Conservation (phyloP, 1,140 invertebrate genomes). For the Ptiloglossa arizonensis region DNA sequence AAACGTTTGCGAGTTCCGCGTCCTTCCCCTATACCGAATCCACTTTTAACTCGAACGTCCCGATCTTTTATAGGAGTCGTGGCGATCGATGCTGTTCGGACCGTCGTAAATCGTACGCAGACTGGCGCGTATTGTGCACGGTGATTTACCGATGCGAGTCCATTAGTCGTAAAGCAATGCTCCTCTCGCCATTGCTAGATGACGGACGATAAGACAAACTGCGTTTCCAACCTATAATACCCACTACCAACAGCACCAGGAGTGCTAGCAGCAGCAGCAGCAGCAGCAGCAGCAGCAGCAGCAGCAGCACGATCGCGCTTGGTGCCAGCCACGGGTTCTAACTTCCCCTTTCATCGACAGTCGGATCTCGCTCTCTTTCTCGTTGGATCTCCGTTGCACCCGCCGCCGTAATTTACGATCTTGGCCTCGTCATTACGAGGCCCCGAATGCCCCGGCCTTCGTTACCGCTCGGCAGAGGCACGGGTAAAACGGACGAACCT, state of each 20-base stretch:
- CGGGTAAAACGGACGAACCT: conserved; percentile 39
- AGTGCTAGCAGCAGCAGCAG: neutral
- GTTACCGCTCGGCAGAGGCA: conserved; percentile 39
- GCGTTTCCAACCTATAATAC: conserved; percentile 64
- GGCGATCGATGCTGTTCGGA: conserved; percentile 57
- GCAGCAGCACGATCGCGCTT: conserved; percentile 20
- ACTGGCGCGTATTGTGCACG: conserved; percentile 63
- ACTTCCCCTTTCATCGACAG: conserved; percentile 68
- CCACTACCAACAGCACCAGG: no score
- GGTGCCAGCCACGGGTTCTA: conserved; percentile 49
- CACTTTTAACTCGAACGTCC: conserved; percentile 48
- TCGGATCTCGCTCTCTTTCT: conserved; percentile 33
- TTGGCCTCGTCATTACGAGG: conserved; percentile 67
- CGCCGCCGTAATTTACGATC: conserved; percentile 70
- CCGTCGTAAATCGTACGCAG: conserved; percentile 70
- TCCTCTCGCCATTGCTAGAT: conserved; percentile 68
- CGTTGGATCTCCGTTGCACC: conserved; percentile 55
- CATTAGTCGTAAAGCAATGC: conserved; percentile 74
- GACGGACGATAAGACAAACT: conserved; percentile 71
- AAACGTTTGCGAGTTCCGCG: conserved; percentile 32
- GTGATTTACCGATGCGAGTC: conserved; percentile 75
- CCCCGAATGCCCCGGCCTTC: conserved; percentile 50
- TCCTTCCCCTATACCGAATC: conserved; percentile 24
- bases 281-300: neutral
- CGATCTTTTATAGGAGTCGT: conserved; percentile 54